Evolutionary conservation across 2,797 vertebrate genomes (phyloP).

Genomic region (Characodon lateralis): DNA sequence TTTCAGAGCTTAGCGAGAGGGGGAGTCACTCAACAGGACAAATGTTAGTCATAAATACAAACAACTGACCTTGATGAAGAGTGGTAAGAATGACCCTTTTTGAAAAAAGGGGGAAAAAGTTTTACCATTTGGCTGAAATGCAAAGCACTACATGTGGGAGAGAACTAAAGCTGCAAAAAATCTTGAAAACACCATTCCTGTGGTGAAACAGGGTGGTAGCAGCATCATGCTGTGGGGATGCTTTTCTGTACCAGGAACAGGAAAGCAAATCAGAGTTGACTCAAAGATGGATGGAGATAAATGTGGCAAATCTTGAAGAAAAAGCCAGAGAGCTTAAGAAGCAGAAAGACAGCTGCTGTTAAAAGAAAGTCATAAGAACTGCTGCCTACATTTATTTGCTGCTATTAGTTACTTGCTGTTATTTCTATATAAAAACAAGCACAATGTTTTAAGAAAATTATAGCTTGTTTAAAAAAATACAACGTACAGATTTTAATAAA

Average conservation of each 20-base stretch:
- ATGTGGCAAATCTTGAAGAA: not conserved
- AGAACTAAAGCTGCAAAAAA: not conserved
- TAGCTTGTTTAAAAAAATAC: not conserved
- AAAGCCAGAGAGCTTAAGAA: not conserved
- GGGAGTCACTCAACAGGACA: too few species aligned
- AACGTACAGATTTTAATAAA: not conserved
- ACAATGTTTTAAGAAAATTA: not conserved
- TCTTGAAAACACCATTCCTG: not conserved
- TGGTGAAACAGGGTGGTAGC: not conserved
- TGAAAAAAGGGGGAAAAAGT: not conserved
- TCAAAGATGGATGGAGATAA: too few species aligned
- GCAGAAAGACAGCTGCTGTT: not conserved
- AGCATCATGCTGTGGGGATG: not conserved
- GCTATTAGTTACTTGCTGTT: not conserved
- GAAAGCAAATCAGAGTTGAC: not conserved
- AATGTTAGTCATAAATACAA: not conserved
- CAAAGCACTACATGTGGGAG: not conserved
- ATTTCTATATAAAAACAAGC: not conserved
- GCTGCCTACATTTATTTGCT: not conserved
- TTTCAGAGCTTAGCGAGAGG: too few species aligned
- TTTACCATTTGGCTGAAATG: not conserved
- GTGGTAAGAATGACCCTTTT: not conserved
- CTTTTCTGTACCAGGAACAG: not conserved
- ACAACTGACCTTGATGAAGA: not conserved
- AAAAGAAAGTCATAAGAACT: not conserved